A percentile compares a stretch with the other conserved stretches of the same genome.
These are phyloP conservation scores for Brenthis daphne DNA, from an alignment of 2,888 invertebrate genomes.

Conservation along the genomic window DNA sequence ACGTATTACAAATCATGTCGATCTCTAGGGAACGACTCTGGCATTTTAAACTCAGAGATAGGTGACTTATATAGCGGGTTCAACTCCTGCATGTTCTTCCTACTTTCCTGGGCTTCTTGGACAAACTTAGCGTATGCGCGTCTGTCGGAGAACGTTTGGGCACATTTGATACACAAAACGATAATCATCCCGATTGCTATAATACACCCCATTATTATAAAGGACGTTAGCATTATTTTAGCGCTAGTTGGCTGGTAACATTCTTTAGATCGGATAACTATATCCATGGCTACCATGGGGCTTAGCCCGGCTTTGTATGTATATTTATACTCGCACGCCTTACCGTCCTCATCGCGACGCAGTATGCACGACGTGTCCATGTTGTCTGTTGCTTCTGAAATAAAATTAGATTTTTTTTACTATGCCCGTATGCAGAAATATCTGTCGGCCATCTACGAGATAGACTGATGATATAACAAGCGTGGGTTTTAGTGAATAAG, in stretches of 20 bases:
- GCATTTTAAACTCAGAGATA: slow-evolving; percentile 79
- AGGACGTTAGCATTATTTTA: slow-evolving; percentile 58
- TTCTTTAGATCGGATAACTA: slow-evolving; percentile 60
- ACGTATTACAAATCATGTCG: slow-evolving; percentile 54
- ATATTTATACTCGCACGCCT: slow-evolving; percentile 70
- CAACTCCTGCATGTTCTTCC: slow-evolving; percentile 64
- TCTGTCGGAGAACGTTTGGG: slow-evolving; percentile 74
- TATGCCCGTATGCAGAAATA: neutral
- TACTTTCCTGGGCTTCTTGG: slow-evolving; percentile 68
- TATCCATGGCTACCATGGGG: slow-evolving; percentile 60
- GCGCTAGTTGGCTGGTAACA: slow-evolving; percentile 68
- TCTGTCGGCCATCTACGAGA: too few relatives aligned
- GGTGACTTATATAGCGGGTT: slow-evolving; percentile 86
- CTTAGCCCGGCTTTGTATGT: slow-evolving; percentile 62
- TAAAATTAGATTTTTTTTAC: neutral
- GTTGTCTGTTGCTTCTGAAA: slow-evolving; percentile 51
- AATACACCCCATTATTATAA: slow-evolving; percentile 71
- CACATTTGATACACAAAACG: slow-evolving; percentile 66
- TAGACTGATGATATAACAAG: too few relatives aligned
- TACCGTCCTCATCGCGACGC: slow-evolving; percentile 53
- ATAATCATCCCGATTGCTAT: slow-evolving; percentile 71
- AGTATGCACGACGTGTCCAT: slow-evolving; percentile 62
- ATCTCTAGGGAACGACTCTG: slow-evolving; percentile 74
- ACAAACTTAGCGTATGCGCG: slow-evolving; percentile 79
- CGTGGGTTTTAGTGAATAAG: too few relatives aligned